Evolutionary conservation across 2,113 vertebrate species (phyloP).

Genomic region (Numenius arquata): DNA sequence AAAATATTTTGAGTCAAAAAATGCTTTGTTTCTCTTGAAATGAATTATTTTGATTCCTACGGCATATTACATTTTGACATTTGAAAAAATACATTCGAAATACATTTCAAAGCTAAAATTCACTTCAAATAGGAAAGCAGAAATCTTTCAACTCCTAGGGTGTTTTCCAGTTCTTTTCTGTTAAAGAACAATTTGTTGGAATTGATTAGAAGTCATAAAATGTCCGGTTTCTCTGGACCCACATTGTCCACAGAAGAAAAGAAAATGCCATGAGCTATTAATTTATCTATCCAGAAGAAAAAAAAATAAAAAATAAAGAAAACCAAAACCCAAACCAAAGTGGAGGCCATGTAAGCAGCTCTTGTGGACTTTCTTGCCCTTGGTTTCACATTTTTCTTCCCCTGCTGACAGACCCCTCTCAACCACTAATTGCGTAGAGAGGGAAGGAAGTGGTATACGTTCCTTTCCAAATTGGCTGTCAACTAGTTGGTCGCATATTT

Average conservation of each 20-base stretch:
- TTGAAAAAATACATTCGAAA: conserved; percentile 19
- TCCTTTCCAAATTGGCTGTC: conserved; percentile 19
- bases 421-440: not conserved
- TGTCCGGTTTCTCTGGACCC: not conserved
- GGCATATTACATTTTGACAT: conserved; percentile 1
- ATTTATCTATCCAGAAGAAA: not conserved
- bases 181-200: conserved; percentile 40
- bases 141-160: conserved; percentile 30
- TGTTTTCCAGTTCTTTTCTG: conserved; percentile 15
- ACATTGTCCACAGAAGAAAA: not conserved
- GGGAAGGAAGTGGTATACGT: conserved; percentile 4
- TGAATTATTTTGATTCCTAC: conserved; percentile 11
- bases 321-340: not conserved
- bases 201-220: conserved; percentile 20
- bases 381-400: conserved; percentile 33
- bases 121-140: conserved; percentile 28
- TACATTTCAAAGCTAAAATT: conserved; percentile 11
- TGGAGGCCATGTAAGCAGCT: not conserved
- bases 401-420: conserved; percentile 19
- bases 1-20: conserved; percentile 11
- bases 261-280: not conserved
- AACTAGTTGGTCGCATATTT: not conserved
- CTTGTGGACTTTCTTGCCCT: not conserved
- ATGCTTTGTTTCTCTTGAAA: not conserved
- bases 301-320: conserved; percentile 15